These are phyloP conservation scores for Phrynocephalus versicolor DNA, from an alignment of 2,113 vertebrate species.

Conservation along the genomic window DNA sequence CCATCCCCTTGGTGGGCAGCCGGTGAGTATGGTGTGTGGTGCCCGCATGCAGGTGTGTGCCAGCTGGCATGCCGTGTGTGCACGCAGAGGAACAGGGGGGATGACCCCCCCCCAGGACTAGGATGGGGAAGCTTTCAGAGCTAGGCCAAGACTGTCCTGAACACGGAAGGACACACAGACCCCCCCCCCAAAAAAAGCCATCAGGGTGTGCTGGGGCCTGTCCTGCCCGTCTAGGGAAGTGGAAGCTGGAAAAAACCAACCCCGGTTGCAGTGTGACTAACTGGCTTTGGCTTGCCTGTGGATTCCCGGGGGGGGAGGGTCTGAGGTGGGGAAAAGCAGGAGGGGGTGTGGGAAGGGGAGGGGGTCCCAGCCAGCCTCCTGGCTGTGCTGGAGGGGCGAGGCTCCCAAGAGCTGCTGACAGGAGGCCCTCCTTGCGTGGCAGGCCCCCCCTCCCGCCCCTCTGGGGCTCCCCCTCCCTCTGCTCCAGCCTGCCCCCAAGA, in stretches of 20 bases:
- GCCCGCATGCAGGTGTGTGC: neutral
- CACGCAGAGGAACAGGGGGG: no score
- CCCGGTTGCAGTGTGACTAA: neutral
- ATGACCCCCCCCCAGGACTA: neutral
- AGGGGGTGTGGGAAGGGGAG: neutral
- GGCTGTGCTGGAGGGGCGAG: neutral
- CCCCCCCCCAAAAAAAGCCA: no score
- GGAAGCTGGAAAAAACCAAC: no score
- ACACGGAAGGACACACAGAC: no score
- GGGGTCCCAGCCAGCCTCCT: no score
- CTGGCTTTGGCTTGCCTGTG: no score
- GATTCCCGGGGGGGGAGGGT: neutral
- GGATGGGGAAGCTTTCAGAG: no score
- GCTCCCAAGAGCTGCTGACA: neutral
- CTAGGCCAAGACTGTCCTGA: no score
- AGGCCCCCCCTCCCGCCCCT: neutral
- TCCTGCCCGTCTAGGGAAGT: no score
- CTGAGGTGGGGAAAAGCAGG: no score
- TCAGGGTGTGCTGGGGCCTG: neutral
- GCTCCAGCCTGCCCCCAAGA: neutral
- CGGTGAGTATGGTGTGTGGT: constrained; percentile 44
- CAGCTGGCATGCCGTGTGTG: neutral
- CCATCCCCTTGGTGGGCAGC: constrained; percentile 44
- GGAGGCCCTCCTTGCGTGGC: neutral
- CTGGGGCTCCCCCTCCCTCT: no score